Evolutionary conservation across 1,140 invertebrate species (phyloP).

Genomic region (Cydia fagiglandana): DNA sequence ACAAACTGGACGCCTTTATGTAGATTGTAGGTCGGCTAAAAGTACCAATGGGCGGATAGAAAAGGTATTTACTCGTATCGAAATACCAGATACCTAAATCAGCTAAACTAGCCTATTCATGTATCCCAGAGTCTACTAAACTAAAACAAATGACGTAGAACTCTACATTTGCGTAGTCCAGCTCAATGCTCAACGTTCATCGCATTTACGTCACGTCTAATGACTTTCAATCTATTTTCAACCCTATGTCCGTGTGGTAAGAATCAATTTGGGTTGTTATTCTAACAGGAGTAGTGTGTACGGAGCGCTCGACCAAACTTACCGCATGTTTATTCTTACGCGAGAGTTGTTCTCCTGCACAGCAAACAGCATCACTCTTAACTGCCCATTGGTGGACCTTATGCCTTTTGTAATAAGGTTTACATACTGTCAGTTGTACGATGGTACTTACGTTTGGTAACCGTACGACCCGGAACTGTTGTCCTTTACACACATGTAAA

Average conservation of each 20-base stretch:
- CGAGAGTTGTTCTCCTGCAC: neutral
- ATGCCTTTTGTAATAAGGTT: no score
- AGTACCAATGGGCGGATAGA: no score
- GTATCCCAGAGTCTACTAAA: neutral
- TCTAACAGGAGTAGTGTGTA: neutral
- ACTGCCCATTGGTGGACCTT: neutral
- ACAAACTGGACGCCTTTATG: no score
- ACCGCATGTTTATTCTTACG: neutral
- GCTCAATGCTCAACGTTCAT: neutral
- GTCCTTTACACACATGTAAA: no score
- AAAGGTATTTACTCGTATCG: no score
- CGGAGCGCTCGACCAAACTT: neutral
- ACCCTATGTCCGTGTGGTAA: neutral
- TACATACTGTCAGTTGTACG: no score
- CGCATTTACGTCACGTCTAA: neutral
- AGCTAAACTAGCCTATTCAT: neutral
- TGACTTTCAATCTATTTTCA: neutral
- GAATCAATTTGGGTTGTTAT: neutral
- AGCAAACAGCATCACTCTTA: no score
- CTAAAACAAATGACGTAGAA: neutral
- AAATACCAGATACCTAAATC: no score
- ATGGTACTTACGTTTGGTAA: no score
- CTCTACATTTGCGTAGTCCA: neutral
- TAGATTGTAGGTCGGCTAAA: no score
- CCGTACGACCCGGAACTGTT: no score